Conservation (phyloP, 1,140 invertebrate species). For the Panonychus citri region DNA sequence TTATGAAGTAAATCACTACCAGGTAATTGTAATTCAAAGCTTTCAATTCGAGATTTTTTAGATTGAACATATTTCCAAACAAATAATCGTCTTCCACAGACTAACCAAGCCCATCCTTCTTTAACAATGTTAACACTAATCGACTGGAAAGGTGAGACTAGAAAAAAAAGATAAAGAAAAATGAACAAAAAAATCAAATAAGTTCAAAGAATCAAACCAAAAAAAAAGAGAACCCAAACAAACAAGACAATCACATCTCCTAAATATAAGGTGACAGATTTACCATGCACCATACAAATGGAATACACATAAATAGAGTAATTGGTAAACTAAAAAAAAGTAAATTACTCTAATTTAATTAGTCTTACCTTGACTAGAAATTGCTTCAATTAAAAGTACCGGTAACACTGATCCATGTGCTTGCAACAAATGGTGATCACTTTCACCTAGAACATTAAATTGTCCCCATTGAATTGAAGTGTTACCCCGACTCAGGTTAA, state of each 20-base stretch:
- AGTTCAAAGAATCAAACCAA: too few species aligned
- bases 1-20: slow-evolving; percentile 74
- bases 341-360: background rate
- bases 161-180: background rate
- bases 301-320: background rate
- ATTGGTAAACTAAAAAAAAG: slow-evolving; percentile 14
- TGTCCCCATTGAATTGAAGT: too few species aligned
- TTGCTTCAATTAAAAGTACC: slow-evolving; percentile 66
- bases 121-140: slow-evolving; percentile 36
- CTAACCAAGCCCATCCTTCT: slow-evolving; percentile 57
- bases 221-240: too few species aligned
- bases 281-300: too few species aligned
- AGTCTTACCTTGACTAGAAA: slow-evolving; percentile 42
- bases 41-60: slow-evolving; percentile 23
- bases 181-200: too few species aligned
- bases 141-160: background rate
- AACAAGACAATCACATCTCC: too few species aligned
- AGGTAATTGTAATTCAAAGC: slow-evolving; percentile 58
- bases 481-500: too few species aligned
- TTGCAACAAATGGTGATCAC: slow-evolving; percentile 18
- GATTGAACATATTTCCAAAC: slow-evolving; percentile 47
- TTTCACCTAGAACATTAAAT: background rate
- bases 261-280: too few species aligned
- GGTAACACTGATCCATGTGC: slow-evolving; percentile 49
- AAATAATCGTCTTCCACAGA: slow-evolving; percentile 54